phyloP scores from a whole-genome alignment of 64 coral and sea anemone genomes.

The Orbicella faveolata region DNA sequence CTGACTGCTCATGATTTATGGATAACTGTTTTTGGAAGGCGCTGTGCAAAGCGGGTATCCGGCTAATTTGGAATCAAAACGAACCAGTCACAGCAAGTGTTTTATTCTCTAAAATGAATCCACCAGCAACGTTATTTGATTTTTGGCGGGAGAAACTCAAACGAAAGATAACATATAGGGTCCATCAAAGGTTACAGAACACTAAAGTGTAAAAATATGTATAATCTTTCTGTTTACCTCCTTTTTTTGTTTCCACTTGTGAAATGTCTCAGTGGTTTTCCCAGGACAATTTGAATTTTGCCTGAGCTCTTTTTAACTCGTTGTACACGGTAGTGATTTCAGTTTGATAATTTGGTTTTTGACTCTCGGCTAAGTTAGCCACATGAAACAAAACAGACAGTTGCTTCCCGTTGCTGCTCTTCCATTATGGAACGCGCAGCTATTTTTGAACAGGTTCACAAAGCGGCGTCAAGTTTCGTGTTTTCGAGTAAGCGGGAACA shows the following conservation, averaged over 20 bases:
- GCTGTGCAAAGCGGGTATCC: constrained; percentile 2
- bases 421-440: too few species aligned
- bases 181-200: neutral
- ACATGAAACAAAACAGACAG: neutral
- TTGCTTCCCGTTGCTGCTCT: too few species aligned
- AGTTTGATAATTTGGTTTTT: neutral
- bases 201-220: neutral
- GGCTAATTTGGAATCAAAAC: constrained; percentile 11
- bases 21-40: constrained; percentile 41
- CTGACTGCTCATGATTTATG: constrained; percentile 23
- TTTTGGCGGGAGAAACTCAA: neutral
- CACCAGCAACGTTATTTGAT: constrained; percentile 19
- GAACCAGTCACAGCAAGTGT: constrained; percentile 29
- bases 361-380: neutral
- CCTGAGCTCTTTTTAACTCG: neutral
- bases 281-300: neutral
- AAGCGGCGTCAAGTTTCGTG: too few species aligned
- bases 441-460: too few species aligned
- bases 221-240: neutral
- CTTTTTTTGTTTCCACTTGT: neutral
- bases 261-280: neutral
- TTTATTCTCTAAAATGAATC: constrained; percentile 25
- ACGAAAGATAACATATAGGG: neutral
- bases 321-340: neutral
- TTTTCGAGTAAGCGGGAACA: too few species aligned